Evolutionary conservation across 2,113 vertebrate species (phyloP), one percentile per base, ranked within the genome.

Genomic region (Sinosuthora webbiana): DNA sequence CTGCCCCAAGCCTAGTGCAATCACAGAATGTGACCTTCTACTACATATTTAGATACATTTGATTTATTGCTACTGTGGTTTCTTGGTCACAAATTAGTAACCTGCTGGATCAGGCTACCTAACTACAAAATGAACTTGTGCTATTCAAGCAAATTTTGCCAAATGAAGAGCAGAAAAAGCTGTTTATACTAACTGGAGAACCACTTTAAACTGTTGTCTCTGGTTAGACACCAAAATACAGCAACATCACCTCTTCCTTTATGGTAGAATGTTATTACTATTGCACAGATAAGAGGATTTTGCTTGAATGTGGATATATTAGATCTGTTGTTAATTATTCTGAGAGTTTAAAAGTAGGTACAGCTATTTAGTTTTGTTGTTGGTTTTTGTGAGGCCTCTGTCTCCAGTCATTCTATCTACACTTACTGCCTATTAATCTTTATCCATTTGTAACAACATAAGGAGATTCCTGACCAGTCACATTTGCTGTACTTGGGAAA

Each of bases 101-200:
- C 44, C 47, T 95, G 49, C 80, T 96, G 69, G 84, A 45, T 25
- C 33, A 84, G 64, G 35, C 44, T 68, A 37, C 60, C 11, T n/a
- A 69, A 68, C 16, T 20, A 78, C 80, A 94, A 77, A 76, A 92
- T 88, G n/a, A 83, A 52, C 88, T 92, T 93, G 27, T 81, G 63
- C 63, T 82, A 25, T 50, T 84, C 39, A 92, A 96, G 70, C 22
- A 52, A 70, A 11, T 71, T 90, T 82, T 93, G 31, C 49, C 37
- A 76, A 86, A 87, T 75, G 70, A 82, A 82, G 83, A 87, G 93
- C 55, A 93, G 91, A 95, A 93, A 91, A 81, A 79, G 25, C 21
- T 69, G 15, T 82, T 89, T 49, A 62, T 56, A 56, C 20, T 39
- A 45, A 35, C 18, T 62, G 19, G 37, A 76, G 37, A 94, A 82